These are phyloP conservation scores for Drosophila neonasuta DNA, from an alignment of 2,888 invertebrate genomes.

Conservation along the genomic window DNA sequence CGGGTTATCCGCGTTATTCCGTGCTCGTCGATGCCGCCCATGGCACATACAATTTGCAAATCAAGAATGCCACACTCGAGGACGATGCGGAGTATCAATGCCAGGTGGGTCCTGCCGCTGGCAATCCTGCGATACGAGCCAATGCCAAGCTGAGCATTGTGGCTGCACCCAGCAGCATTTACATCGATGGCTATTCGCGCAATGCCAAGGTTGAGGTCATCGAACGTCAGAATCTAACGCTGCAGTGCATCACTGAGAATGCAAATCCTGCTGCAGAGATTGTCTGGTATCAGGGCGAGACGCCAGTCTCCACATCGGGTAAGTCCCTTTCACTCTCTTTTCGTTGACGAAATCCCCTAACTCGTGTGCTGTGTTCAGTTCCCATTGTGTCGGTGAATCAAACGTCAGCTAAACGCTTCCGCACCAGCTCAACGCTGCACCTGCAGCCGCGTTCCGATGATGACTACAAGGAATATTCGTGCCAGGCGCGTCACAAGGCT, in stretches of 20 bases:
- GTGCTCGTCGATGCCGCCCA: conserved; percentile 91
- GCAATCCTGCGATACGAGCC: conserved; percentile 92
- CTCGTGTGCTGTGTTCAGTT: conserved; percentile 36
- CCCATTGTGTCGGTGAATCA: conserved; percentile 76
- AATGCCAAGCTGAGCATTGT: conserved; percentile 91
- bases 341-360: neutral
- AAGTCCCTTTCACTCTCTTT: conserved; percentile 9
- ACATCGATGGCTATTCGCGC: conserved; percentile 79
- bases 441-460: conserved; percentile 79
- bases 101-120: conserved; percentile 94
- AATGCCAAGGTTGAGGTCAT: conserved; percentile 80
- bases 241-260: conserved; percentile 79
- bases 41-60: conserved; percentile 94
- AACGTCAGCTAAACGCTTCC: conserved; percentile 74
- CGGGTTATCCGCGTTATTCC: conserved; percentile 93
- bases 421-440: conserved; percentile 74
- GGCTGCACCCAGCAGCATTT: conserved; percentile 79
- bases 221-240: conserved; percentile 79
- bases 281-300: conserved; percentile 79
- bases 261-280: conserved; percentile 81
- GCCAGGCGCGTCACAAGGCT: conserved; percentile 80
- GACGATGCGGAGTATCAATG: conserved; percentile 99
- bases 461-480: conserved; percentile 80
- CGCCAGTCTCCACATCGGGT: conserved; percentile 68
- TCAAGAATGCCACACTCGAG: conserved; percentile 92